Base-by-base conservation (phyloP, 1,140 invertebrate species). In the Ephestia elutella region DNA sequence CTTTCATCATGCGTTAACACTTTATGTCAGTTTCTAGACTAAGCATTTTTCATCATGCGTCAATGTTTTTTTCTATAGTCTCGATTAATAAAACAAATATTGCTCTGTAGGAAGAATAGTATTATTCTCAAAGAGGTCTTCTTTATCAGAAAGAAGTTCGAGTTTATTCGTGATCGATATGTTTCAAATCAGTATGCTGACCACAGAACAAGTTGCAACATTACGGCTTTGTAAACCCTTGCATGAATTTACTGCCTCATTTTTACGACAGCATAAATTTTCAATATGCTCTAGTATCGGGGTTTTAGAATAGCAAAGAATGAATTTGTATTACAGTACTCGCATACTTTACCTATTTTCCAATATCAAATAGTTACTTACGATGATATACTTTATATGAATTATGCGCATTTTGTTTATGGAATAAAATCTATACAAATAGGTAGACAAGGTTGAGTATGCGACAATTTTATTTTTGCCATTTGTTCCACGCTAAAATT, bases 191-290 rank as follows among this genome's bases (percentile, higher is more conserved):
- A 15, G 38, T 44, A 44, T 44, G 38, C 38, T 44, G 38, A 44
- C 38, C 38, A 7, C 38, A 44, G 13, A 44, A 15, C 38, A 44
- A 44, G n/a, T 15, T 44, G 38, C 38, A 44, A 15, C 38, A 44
- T 44, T 15, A 44, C 15, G 2, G 10, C 3, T 9, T 35, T 10
- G 30, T 32, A 32, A 44, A 44, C 38, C 15, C 38, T 44, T 44
- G 38, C 38, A 44, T 44, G 15, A 44, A 44, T 44, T 44, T 44
- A 17, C n/a, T 44, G 5, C 38, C 38, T 15, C 38, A 44, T 44
- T 44, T 44, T 44, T 44, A 44, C 38, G 38, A 44, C 38, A 44
- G n/a, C 38, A 44, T 44, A 44, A n/a, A 44, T 44, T 44, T 44
- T 44, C 38, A 44, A 44, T 44, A 44, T 44, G 13, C 38, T 44